Evolutionary conservation across 2,797 vertebrate genomes (phyloP).

Genomic region (Diceros bicornis): DNA sequence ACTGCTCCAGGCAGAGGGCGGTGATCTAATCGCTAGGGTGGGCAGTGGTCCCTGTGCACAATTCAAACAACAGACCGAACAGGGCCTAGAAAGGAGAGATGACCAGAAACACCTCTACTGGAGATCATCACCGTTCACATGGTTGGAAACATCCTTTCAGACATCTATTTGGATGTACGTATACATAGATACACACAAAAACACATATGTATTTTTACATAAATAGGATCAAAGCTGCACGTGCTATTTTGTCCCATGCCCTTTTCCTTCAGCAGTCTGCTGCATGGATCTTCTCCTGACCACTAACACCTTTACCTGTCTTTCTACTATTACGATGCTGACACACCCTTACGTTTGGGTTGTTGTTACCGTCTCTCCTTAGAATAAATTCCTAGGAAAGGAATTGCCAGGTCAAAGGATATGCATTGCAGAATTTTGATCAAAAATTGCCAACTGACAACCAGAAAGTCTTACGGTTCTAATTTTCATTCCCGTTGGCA

Average conservation of each 20-base stretch:
- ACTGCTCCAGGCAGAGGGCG: not conserved
- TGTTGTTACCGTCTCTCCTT: not conserved
- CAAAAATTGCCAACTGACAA: not conserved
- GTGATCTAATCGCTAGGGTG: not conserved
- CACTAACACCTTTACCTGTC: not conserved
- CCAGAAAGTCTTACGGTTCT: not conserved
- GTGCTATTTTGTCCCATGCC: not conserved
- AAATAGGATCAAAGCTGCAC: not conserved
- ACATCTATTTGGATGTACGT: not conserved
- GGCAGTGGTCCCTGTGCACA: not conserved
- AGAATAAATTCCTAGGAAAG: not conserved
- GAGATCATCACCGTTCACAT: not conserved
- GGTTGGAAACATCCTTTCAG: not conserved
- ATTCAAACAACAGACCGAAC: not conserved
- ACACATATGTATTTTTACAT: not conserved
- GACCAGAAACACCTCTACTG: not conserved
- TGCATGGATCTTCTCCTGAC: not conserved
- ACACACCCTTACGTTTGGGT: not conserved
- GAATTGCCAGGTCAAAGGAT: not conserved
- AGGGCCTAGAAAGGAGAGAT: not conserved
- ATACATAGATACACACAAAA: not conserved
- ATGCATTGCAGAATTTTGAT: constrained; percentile 29
- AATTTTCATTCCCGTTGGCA: not conserved
- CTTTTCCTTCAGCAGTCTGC: not conserved
- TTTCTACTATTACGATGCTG: not conserved